These are phyloP conservation scores for Leucoraja erinaceus DNA, from an alignment of 2,113 vertebrate genomes.

Conservation along the genomic window DNA sequence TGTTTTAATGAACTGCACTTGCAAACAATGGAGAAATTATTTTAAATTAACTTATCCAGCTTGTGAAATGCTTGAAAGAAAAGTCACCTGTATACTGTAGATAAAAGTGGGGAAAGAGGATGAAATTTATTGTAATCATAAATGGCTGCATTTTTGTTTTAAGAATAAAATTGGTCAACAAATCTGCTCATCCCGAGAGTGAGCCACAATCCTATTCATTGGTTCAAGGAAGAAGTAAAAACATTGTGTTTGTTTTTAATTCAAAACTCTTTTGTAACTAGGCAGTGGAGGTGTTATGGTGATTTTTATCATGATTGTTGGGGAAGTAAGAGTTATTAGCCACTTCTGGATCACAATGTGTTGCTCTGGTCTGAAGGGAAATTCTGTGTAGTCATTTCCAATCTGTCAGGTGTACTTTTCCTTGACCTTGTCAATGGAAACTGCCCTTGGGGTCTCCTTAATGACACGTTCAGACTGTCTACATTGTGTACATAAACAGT, in stretches of 20 bases:
- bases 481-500: background rate
- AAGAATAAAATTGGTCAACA: too few relatives aligned
- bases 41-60: background rate
- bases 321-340: background rate
- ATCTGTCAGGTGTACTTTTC: slow-evolving; percentile 25
- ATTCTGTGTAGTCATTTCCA: background rate
- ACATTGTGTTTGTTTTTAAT: background rate
- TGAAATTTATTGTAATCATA: too few relatives aligned
- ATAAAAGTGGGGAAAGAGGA: too few relatives aligned
- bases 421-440: slow-evolving; percentile 27
- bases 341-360: slow-evolving; percentile 13
- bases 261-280: background rate
- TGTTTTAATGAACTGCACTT: background rate
- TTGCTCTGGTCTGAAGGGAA: slow-evolving; percentile 6
- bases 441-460: background rate
- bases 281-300: background rate
- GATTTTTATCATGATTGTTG: background rate
- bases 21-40: background rate
- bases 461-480: background rate
- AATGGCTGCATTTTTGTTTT: too few relatives aligned
- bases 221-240: background rate
- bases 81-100: background rate
- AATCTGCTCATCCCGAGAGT: too few relatives aligned
- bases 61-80: background rate
- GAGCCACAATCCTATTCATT: background rate